Percentiles rank a stretch among this genome's conserved stretches.
Evolutionary conservation across 2,888 invertebrate species (phyloP).

Genomic region (Pelosia muscerda): DNA sequence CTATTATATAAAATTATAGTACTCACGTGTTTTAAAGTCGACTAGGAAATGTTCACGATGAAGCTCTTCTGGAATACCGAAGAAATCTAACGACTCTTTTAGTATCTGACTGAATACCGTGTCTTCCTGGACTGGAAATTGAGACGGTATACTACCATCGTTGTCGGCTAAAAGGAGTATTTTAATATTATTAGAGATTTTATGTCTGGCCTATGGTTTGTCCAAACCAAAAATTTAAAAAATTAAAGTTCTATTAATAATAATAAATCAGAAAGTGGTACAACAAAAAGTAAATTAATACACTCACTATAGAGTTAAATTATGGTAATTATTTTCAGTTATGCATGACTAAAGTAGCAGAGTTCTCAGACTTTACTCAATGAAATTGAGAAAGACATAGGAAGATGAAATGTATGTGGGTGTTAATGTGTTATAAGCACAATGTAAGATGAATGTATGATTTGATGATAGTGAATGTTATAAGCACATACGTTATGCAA

Average conservation of each 20-base stretch:
- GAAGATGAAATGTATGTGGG: too few relatives aligned
- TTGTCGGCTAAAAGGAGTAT: conserved; percentile 88
- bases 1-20: background rate
- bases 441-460: too few relatives aligned
- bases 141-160: conserved; percentile 98
- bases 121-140: conserved; percentile 99
- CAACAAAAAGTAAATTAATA: background rate
- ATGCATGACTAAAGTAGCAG: too few relatives aligned
- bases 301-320: background rate
- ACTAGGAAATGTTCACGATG: conserved; percentile 97
- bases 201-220: background rate
- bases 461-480: too few relatives aligned
- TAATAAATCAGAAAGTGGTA: background rate
- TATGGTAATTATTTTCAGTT: too few relatives aligned
- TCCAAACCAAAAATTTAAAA: background rate
- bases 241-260: background rate
- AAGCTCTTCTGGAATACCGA: conserved; percentile 96
- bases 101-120: conserved; percentile 98
- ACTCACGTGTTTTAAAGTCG: conserved; percentile 98
- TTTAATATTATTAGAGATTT: background rate
- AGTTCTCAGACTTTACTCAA: too few relatives aligned
- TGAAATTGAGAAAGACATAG: too few relatives aligned
- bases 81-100: conserved; percentile 98
- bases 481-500: too few relatives aligned
- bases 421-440: too few relatives aligned